Conservation (phyloP, 2,888 invertebrate species). For the Choreutis nemorana region DNA sequence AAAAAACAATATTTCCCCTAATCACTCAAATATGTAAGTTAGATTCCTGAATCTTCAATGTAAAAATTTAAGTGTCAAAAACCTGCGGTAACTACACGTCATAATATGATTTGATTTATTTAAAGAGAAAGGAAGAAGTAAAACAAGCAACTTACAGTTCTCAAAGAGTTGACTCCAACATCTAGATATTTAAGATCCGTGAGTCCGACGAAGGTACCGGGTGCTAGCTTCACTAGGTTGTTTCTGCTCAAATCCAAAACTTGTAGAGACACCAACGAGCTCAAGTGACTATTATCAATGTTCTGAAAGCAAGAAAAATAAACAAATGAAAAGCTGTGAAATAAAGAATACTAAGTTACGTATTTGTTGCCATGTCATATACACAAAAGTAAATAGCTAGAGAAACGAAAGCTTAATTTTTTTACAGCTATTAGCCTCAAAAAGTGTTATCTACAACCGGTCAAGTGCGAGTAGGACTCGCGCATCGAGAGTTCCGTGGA, state of each 20-base stretch:
- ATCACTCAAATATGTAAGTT: conserved; percentile 1
- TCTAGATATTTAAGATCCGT: conserved; percentile 77
- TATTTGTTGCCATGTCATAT: too few relatives aligned
- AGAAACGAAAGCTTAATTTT: too few relatives aligned
- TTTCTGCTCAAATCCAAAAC: conserved; percentile 85
- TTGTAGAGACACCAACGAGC: conserved; percentile 72
- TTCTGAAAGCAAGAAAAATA: conserved; percentile 59
- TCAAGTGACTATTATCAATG: conserved; percentile 77
- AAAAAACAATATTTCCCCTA: too few relatives aligned
- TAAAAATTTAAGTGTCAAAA: neutral
- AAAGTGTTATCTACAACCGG: too few relatives aligned
- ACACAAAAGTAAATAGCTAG: too few relatives aligned
- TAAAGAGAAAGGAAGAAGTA: too few relatives aligned
- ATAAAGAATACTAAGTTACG: too few relatives aligned
- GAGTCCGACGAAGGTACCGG: conserved; percentile 82
- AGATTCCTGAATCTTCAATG: neutral
- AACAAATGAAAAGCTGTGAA: conserved; percentile 7
- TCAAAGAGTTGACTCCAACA: conserved; percentile 84
- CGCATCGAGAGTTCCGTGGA: too few relatives aligned
- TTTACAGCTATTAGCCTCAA: too few relatives aligned
- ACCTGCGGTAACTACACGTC: neutral
- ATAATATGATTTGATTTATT: conserved; percentile 1
- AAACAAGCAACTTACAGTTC: conserved; percentile 72
- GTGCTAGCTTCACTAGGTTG: conserved; percentile 80
- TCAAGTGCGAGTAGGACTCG: too few relatives aligned